A percentile compares a stretch with the other conserved stretches of the same genome.
phyloP scores from a whole-genome alignment of 2,113 vertebrate species.

The Thunnus maccoyii region DNA sequence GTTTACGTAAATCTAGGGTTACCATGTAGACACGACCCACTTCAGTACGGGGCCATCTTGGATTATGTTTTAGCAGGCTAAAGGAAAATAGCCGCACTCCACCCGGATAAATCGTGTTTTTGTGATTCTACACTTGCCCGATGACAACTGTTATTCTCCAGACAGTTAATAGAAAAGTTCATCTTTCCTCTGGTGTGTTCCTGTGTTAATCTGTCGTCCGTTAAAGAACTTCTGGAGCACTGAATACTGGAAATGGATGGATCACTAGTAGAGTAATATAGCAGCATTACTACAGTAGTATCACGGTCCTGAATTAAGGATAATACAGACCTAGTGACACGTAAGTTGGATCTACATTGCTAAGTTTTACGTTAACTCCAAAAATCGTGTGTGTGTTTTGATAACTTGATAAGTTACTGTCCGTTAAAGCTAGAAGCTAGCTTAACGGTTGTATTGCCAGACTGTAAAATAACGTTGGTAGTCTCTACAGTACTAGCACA shows the following conservation, averaged over 20 bases:
- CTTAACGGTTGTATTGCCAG: neutral
- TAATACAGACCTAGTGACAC: neutral
- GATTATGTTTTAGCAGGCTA: neutral
- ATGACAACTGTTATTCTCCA: neutral
- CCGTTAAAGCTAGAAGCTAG: neutral
- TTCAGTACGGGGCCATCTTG: neutral
- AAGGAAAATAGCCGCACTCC: too few species aligned
- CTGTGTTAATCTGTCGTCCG: too few species aligned
- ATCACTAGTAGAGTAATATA: neutral
- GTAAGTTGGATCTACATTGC: neutral
- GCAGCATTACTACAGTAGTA: neutral
- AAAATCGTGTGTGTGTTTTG: neutral
- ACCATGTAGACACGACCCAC: too few species aligned
- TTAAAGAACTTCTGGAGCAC: neutral
- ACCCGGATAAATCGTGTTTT: neutral
- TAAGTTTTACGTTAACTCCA: neutral
- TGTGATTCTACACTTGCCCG: neutral
- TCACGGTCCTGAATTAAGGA: neutral
- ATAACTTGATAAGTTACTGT: neutral
- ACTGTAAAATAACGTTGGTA: neutral
- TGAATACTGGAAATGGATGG: neutral
- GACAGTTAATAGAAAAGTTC: neutral
- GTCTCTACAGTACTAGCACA: neutral
- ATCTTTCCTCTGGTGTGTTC: neutral
- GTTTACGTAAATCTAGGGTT: too few species aligned